A percentile compares a stretch with the other conserved stretches of the same genome.
phyloP scores from a whole-genome alignment of 2,113 vertebrate genomes.

The Gymnarchus niloticus region DNA sequence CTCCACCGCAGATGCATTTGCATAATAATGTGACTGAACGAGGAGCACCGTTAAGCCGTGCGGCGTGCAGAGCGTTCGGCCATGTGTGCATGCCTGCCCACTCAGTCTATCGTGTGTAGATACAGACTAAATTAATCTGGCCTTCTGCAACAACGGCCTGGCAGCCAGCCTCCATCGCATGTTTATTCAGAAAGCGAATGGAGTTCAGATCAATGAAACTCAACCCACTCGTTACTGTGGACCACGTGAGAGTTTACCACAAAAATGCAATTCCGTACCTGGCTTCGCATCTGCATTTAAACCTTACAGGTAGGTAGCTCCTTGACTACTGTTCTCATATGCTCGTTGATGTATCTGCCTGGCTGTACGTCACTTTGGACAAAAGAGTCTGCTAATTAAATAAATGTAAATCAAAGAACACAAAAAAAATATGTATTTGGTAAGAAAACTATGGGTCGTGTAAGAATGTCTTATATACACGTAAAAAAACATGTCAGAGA shows the following conservation, averaged over 20 bases:
- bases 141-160: background rate
- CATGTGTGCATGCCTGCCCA: background rate
- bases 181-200: background rate
- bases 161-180: background rate
- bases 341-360: background rate
- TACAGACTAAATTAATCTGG: background rate
- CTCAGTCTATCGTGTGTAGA: background rate
- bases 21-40: conserved; percentile 54
- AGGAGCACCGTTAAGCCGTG: background rate
- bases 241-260: background rate
- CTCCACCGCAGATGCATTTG: conserved; percentile 48
- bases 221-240: background rate
- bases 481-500: background rate
- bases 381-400: background rate
- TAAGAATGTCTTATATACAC: background rate
- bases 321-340: no score
- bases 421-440: background rate
- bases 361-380: background rate
- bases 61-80: background rate
- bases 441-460: background rate
- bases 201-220: background rate
- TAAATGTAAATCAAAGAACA: no score
- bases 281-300: background rate
- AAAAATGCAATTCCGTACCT: background rate
- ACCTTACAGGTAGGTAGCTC: no score